phyloP scores from a whole-genome alignment of 1,140 invertebrate genomes.

The Apis laboriosa region DNA sequence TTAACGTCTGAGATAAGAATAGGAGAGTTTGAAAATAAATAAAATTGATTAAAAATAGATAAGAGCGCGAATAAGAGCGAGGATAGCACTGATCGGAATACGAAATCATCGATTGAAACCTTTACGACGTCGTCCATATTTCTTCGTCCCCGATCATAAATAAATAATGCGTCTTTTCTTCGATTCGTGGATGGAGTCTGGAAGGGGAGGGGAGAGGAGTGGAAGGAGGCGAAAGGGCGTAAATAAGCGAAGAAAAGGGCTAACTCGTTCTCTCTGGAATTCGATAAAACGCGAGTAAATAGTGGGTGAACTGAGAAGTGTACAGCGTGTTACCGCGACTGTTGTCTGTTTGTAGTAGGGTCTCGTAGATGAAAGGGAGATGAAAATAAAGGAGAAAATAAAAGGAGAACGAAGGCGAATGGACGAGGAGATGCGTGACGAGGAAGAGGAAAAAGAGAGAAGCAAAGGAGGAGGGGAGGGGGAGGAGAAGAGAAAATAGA shows the following conservation, averaged over 20 bases:
- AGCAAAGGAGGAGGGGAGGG: slow-evolving; percentile 19
- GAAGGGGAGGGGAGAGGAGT: too few relatives aligned
- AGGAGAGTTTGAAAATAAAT: too few relatives aligned
- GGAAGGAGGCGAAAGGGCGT: neutral
- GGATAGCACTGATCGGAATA: slow-evolving; percentile 3
- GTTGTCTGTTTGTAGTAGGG: neutral
- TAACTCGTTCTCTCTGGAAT: neutral
- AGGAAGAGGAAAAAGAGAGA: slow-evolving; percentile 40
- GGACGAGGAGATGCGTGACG: neutral
- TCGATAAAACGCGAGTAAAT: neutral
- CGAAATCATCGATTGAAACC: slow-evolving; percentile 14
- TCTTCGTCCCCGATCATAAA: slow-evolving; percentile 20
- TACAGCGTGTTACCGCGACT: neutral
- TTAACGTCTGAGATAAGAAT: too few relatives aligned
- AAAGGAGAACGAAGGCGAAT: neutral
- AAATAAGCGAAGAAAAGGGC: neutral
- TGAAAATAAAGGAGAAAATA: neutral
- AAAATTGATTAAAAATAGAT: too few relatives aligned
- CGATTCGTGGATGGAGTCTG: too few relatives aligned
- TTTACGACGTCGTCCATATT: neutral
- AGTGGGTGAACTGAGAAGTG: neutral
- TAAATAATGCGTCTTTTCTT: slow-evolving; percentile 30
- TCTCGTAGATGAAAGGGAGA: neutral
- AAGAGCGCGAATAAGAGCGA: neutral
- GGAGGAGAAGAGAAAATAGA: slow-evolving; percentile 23